phyloP scores from a whole-genome alignment of 2,113 vertebrate genomes.

The Ictalurus punctatus region DNA sequence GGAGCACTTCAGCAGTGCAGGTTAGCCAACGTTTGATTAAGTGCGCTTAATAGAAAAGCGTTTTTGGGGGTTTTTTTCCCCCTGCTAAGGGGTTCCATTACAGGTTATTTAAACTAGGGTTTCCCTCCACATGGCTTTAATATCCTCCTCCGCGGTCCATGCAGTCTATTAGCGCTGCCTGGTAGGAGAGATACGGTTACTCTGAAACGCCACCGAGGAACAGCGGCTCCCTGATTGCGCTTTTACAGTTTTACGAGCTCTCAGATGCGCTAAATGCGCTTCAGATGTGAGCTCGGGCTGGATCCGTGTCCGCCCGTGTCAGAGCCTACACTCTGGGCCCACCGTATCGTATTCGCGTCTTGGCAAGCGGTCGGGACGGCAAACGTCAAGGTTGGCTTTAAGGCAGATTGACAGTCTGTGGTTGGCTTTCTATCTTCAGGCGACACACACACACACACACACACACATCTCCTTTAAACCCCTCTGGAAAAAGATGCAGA shows the following conservation, averaged over 20 bases:
- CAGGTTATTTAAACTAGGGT: slow-evolving; percentile 46
- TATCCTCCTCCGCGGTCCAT: slow-evolving; percentile 39
- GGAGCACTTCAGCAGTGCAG: slow-evolving; percentile 9
- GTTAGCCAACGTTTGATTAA: slow-evolving; percentile 37
- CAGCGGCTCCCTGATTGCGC: slow-evolving; percentile 54
- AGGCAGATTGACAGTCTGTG: slow-evolving; percentile 22
- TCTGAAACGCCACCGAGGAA: slow-evolving; percentile 44
- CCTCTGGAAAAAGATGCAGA: slow-evolving; percentile 30
- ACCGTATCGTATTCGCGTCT: slow-evolving; percentile 42
- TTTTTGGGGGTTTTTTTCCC: not conserved
- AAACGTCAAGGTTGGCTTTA: slow-evolving; percentile 45
- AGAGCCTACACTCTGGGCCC: slow-evolving; percentile 41
- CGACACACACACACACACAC: slow-evolving; percentile 5
- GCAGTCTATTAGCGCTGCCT: slow-evolving; percentile 44
- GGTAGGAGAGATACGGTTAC: slow-evolving; percentile 53
- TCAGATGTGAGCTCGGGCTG: slow-evolving; percentile 52
- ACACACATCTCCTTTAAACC: slow-evolving; percentile 9
- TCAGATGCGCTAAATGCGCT: slow-evolving; percentile 56
- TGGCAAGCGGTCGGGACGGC: slow-evolving; percentile 40
- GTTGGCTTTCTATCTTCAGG: slow-evolving; percentile 43
- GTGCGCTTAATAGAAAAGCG: slow-evolving; percentile 26
- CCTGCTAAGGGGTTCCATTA: slow-evolving; percentile 33
- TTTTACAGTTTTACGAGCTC: slow-evolving; percentile 58
- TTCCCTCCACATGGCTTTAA: slow-evolving; percentile 56
- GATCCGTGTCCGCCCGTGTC: slow-evolving; percentile 42